Evolutionary conservation across 2,888 invertebrate genomes (phyloP).

Genomic region (Eutolmus rufibarbis): DNA sequence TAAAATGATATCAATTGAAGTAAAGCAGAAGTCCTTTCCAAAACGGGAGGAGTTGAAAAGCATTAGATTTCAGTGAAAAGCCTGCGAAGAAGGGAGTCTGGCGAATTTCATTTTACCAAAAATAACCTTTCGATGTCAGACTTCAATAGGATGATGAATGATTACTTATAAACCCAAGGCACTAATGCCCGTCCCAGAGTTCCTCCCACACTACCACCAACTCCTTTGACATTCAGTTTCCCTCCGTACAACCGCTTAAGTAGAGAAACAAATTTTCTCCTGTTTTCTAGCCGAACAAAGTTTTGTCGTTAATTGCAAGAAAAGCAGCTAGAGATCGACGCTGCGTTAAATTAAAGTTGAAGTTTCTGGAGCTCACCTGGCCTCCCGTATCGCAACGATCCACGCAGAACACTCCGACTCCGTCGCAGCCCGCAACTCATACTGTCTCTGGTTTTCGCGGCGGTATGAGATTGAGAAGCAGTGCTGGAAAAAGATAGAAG

Average conservation of each 20-base stretch:
- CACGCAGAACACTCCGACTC: conserved; percentile 89
- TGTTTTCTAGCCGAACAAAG: not conserved
- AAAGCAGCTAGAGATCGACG: not conserved
- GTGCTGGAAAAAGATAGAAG: conserved; percentile 68
- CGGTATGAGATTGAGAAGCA: conserved; percentile 89
- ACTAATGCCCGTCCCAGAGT: not conserved
- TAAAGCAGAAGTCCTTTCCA: not conserved
- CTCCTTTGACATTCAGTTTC: not conserved
- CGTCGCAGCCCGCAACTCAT: conserved; percentile 82
- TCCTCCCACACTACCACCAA: not conserved
- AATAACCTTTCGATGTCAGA: not conserved
- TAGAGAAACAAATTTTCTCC: not conserved
- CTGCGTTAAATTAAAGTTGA: not conserved
- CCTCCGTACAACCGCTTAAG: not conserved
- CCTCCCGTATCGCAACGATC: conserved; percentile 87
- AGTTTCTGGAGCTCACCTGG: conserved; percentile 70
- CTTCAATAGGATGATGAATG: not conserved
- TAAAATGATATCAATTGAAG: not conserved
- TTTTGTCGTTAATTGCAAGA: conserved; percentile 3
- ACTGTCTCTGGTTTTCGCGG: conserved; percentile 84
- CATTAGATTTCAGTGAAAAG: not conserved
- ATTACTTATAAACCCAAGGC: not conserved
- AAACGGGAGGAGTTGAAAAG: not conserved
- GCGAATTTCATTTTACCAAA: not conserved
- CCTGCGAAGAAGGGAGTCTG: not conserved